Evolutionary conservation across 92 coral and sea anemone species (phyloP), one percentile per base, ranked within the genome.

Genomic region (Nematostella vectensis): DNA sequence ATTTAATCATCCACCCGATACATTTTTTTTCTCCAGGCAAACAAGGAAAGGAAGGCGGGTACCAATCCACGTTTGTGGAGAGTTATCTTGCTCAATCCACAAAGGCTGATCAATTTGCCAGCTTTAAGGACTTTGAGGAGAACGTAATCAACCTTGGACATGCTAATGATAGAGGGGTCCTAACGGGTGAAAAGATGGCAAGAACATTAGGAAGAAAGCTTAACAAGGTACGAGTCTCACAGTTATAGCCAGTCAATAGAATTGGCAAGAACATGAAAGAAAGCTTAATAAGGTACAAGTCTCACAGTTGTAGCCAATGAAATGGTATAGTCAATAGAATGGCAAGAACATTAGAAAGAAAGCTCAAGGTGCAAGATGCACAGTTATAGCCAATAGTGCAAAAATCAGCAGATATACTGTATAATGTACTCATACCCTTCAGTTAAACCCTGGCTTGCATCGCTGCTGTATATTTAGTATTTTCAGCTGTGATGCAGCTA

Each of bases 141-240:
- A 61, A 67, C 45, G 88, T 86, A 8, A 78, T 91, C 66, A 74
- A 78, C 62, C 48, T 91, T 9, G 79, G 83, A 27, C 85, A 86
- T 65, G 96, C 85, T 17, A 69, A 74, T 68, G 98, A 91, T 58
- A 68, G 71, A 68, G 96, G 96, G 17, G 78, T 86, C 16, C 62
- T 91, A 39, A 91, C 98, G 31, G 98, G 98, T 43, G 93, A 88
- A 42, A 83, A 75, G 68, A 81, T 68, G 22, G 94, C 81, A 1
- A 67, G 87, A 27, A 75, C 55, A 50, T 63, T 91, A 51, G 80
- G 77, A 39, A 74, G 64, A 25, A 80, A 67, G 23, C 78, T 91
- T 1, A 75, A 50, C 45, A 91, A 91, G 98, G 98, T 91, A 30
- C 20, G 16, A 17, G 11, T n/a, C 31, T 17, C 12, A 3, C n/a